A percentile compares a stretch with the other conserved stretches of the same genome.
Evolutionary conservation across 2,888 invertebrate genomes (phyloP).

Genomic region (Isoperla grammatica): DNA sequence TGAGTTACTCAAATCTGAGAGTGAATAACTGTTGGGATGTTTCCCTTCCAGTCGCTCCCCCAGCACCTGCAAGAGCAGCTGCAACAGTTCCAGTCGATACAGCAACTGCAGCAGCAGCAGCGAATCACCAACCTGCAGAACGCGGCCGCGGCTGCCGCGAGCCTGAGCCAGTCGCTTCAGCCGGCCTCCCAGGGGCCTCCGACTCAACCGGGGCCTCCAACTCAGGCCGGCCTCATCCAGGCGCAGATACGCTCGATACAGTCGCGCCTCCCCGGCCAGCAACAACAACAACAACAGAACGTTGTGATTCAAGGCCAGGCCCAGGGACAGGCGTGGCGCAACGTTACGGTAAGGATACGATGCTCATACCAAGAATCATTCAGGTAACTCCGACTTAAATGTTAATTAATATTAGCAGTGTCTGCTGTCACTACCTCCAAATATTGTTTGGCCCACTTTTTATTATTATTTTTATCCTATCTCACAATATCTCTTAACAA

Average conservation of each 20-base stretch:
- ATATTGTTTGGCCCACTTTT: too few relatives aligned
- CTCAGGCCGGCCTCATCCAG: background rate
- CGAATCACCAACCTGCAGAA: conserved; percentile 22
- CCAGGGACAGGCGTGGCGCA: conserved; percentile 17
- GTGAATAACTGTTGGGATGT: conserved; percentile 21
- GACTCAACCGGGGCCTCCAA: background rate
- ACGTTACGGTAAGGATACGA: conserved; percentile 12
- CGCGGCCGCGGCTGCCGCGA: conserved; percentile 1
- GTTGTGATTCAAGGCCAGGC: conserved; percentile 43
- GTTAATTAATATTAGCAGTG: too few relatives aligned
- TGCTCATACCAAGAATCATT: too few relatives aligned
- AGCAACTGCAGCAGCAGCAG: conserved; percentile 30
- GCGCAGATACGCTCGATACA: background rate
- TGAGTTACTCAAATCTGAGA: too few relatives aligned
- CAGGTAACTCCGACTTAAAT: too few relatives aligned
- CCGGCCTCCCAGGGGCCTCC: background rate
- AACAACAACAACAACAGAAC: conserved; percentile 38
- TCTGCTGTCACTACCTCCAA: too few relatives aligned
- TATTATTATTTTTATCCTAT: too few relatives aligned
- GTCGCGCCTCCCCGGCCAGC: conserved; percentile 5
- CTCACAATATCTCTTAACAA: too few relatives aligned
- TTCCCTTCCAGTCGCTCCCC: conserved; percentile 5
- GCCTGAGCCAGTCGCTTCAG: conserved; percentile 4
- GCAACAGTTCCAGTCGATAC: conserved; percentile 39
- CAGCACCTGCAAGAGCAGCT: conserved; percentile 42